Percentiles rank a stretch among this genome's conserved stretches.
phyloP scores from a whole-genome alignment of 2,888 invertebrate genomes.

The Dasysyrphus albostriatus region DNA sequence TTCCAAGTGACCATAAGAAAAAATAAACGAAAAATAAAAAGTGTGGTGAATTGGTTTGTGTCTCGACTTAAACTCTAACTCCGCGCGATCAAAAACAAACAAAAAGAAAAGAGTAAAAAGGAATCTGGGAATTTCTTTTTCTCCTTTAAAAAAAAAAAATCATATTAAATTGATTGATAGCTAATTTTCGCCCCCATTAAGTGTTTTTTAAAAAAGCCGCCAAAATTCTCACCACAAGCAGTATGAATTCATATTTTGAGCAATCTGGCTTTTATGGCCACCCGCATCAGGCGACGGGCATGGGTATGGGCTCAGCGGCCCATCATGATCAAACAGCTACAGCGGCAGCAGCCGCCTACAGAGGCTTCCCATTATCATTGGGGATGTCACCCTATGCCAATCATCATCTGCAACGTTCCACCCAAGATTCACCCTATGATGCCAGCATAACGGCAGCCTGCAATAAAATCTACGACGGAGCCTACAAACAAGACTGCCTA shows the following conservation, averaged over 20 bases:
- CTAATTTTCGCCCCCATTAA: conserved; percentile 23
- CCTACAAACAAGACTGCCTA: conserved; percentile 91
- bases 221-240: conserved; percentile 84
- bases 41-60: conserved; percentile 75
- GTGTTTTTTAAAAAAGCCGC: conserved; percentile 79
- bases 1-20: conserved; percentile 38
- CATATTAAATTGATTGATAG: neutral
- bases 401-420: conserved; percentile 90
- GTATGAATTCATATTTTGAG: conserved; percentile 98
- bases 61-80: conserved; percentile 57
- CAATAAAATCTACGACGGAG: conserved; percentile 87
- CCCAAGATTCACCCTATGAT: conserved; percentile 96
- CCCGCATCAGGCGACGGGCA: conserved; percentile 91
- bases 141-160: conserved; percentile 1
- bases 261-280: conserved; percentile 98
- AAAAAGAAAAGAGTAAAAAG: neutral
- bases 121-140: neutral
- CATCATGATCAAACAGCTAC: conserved; percentile 90
- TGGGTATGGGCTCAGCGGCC: conserved; percentile 87
- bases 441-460: conserved; percentile 94
- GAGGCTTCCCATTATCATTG: conserved; percentile 93
- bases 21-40: conserved; percentile 23
- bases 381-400: conserved; percentile 94
- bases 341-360: conserved; percentile 88
- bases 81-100: conserved; percentile 41